Percentiles rank a stretch among this genome's conserved stretches.
phyloP scores from a whole-genome alignment of 2,113 vertebrate genomes.

The Vulpes lagopus region DNA sequence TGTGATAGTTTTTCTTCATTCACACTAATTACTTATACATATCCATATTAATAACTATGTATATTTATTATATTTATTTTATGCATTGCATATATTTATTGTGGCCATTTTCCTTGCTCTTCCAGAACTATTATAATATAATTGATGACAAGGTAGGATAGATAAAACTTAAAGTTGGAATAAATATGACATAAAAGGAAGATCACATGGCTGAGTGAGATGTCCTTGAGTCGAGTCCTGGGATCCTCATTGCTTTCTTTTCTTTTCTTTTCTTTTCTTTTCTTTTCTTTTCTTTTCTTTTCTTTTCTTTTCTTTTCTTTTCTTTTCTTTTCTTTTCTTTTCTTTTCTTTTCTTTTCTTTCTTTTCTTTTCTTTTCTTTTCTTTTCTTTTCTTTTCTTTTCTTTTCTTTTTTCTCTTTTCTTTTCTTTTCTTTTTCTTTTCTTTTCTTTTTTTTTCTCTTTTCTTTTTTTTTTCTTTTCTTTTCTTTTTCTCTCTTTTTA shows the following conservation, averaged over 20 bases:
- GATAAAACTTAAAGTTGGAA: neutral
- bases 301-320: neutral
- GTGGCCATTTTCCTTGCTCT: neutral
- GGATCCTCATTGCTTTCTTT: neutral
- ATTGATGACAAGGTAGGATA: neutral
- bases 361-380: too few relatives aligned
- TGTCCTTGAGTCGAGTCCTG: neutral
- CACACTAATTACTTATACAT: neutral
- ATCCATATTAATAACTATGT: neutral
- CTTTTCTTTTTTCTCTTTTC: fast-evolving
- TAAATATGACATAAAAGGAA: neutral
- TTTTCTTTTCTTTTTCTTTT: neutral
- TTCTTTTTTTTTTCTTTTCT: neutral
- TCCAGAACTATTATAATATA: neutral
- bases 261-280: neutral
- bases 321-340: too few relatives aligned
- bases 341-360: neutral
- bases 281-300: neutral
- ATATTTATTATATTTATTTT: neutral
- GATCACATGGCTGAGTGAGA: neutral
- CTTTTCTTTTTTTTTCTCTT: neutral
- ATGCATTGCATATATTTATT: neutral
- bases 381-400: fast-evolving
- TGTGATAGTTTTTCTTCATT: neutral
- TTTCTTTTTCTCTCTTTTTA: neutral